Evolutionary conservation across 2,888 invertebrate genomes (phyloP), one percentile per base, ranked within the genome.

Genomic region (Dynastes hyllus): DNA sequence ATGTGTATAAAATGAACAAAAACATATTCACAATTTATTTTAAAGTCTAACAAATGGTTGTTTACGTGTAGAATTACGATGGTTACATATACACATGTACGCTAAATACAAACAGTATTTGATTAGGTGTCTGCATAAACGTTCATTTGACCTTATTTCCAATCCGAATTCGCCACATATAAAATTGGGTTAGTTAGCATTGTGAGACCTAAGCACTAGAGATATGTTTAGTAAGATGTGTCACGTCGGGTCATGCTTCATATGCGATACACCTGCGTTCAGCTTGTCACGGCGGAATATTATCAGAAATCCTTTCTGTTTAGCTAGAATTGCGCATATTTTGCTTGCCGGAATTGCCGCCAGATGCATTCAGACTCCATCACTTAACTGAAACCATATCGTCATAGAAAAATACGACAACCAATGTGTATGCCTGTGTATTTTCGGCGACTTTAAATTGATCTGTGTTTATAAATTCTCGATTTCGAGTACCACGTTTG

Each of bases 171-270:
- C 45, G 27, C 13, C 9, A 16, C 22, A 9, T 69, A 29, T 29
- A 76, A 55, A 58, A 37, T 77, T 45, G 63, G 32, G 32, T 32
- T 32, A 3, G 50, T 32, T 78, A 78, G 70, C 27, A 70, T 70
- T 50, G 70, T 67, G 67, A 53, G 66, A 67, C 67, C 32, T 32
- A 32, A 13, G 66, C 67, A 67, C 45, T 50, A 50, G n/a, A 69
- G 80, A 82, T 80, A 81, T 82, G 82, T 83, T 83, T 83, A 82
- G 81, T 82, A 79, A 78, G 79, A 81, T 82, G 81, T 83, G 82
- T 82, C 81, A 81, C 81, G 80, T 82, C 80, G 70, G 79, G 80
- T 80, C 78, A 81, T 75, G 80, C 79, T 75, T 79, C 79, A 81
- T 77, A 71, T 80, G 73, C 40, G 55, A 61, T 78, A 80, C 82